phyloP scores from a whole-genome alignment of 2,888 invertebrate genomes.

The Chymomyza procnemis region DNA sequence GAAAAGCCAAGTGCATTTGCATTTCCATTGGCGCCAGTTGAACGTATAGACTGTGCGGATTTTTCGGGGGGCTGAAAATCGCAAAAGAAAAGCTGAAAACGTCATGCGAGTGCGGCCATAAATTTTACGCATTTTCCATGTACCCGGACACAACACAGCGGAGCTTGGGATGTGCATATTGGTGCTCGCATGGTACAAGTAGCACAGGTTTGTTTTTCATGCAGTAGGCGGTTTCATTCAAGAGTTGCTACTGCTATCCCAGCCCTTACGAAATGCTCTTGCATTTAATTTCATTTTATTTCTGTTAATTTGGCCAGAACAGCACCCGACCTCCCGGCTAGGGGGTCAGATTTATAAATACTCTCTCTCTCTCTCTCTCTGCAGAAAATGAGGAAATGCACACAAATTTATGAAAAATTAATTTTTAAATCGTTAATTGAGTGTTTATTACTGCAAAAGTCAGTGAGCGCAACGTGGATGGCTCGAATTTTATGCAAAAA shows the following conservation, averaged over 20 bases:
- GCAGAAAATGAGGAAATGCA: constrained; percentile 57
- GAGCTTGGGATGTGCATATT: not conserved
- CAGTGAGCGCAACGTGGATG: constrained; percentile 47
- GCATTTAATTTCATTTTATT: constrained; percentile 63
- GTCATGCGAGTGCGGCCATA: constrained; percentile 12
- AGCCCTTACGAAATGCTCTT: not conserved
- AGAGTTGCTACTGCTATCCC: not conserved
- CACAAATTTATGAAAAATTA: constrained; percentile 74
- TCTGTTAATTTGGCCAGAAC: constrained; percentile 58
- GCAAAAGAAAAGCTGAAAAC: not conserved
- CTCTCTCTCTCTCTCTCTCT: too few relatives aligned
- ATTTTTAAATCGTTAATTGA: constrained; percentile 76
- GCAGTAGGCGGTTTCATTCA: not conserved
- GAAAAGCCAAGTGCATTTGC: not conserved
- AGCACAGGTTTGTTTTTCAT: not conserved
- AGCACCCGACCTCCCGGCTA: not conserved
- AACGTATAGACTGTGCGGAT: not conserved
- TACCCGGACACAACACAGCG: constrained; percentile 26
- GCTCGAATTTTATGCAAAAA: constrained; percentile 15
- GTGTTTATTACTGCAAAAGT: constrained; percentile 74
- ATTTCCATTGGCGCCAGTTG: not conserved
- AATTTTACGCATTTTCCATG: constrained; percentile 31
- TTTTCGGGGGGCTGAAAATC: not conserved
- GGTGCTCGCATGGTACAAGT: not conserved
- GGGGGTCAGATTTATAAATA: constrained; percentile 50